Base-by-base conservation (phyloP, 2,888 invertebrate species). In the Trichacis sp. region DNA sequence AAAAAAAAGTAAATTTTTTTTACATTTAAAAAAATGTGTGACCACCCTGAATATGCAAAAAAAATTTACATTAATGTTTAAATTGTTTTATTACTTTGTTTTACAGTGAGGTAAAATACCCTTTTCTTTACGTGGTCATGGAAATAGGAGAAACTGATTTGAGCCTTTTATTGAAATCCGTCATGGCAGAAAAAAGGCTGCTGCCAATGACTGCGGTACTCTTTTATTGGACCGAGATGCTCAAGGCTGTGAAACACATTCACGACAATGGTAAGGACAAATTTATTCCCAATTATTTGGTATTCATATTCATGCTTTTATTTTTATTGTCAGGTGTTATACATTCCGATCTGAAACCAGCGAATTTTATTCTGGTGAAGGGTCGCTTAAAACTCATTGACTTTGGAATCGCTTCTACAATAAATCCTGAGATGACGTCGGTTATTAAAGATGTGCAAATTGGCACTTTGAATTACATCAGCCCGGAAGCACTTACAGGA, bases 341-440 rank as follows among this genome's bases (percentile, higher is more conserved):
- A 73, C 98, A 98, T 85, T 94, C 96, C 0, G 98, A 99, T 85
- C 85, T 98, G 72, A 98, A 98, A 84, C 98, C 98, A 0, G 96
- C 96, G 0, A 98, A 98, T 85, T 99, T 98, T 85, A 87, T 98
- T 40, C 87, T 96, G 79, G 93, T 95, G 4, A 89, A 91, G 67
- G 94, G 93, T 1, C 89, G 92, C 42, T 85, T 98, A 55, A 98
- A 98, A 86, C 86, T 98, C 59, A 99, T 98, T 71, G 98, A 98
- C 87, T 98, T 98, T 87, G 98, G 98, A 53, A 97, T 98, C 77
- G 94, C 98, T 47, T 93, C 95, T 46, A 91, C 92, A 51, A 89
- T 98, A 71, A 92, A 93, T 73, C 88, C 89, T 57, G 96, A 98
- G 84, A 93, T 92, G 83, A 98, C 97, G 0, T 94, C 94, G 76